phyloP scores from a whole-genome alignment of 1,140 invertebrate species.

The Saccostrea cuccullata region DNA sequence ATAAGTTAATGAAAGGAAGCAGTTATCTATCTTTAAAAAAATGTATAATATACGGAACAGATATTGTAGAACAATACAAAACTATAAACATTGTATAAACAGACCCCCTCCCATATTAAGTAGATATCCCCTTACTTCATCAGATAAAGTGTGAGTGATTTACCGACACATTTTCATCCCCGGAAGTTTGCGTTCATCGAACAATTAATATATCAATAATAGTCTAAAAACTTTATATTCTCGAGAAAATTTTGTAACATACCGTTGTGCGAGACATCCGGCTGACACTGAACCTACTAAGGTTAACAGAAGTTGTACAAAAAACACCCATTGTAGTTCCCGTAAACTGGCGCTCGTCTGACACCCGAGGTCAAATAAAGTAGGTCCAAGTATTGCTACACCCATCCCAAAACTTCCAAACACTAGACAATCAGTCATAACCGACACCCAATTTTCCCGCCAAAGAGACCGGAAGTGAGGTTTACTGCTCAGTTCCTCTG shows the following conservation, averaged over 20 bases:
- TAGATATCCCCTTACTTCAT: too few species aligned
- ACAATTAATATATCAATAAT: too few species aligned
- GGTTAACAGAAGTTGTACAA: constrained; percentile 80
- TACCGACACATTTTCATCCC: too few species aligned
- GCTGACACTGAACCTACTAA: constrained; percentile 79
- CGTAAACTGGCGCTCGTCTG: constrained; percentile 78
- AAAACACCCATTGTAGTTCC: constrained; percentile 81
- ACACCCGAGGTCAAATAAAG: constrained; percentile 80
- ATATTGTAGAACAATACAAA: too few species aligned
- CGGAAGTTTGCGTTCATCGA: too few species aligned
- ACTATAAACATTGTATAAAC: too few species aligned
- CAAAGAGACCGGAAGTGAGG: constrained; percentile 76
- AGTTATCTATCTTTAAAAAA: too few species aligned
- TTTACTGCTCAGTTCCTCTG: constrained; percentile 57
- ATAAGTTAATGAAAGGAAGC: too few species aligned
- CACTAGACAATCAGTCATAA: constrained; percentile 78
- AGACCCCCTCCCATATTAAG: too few species aligned
- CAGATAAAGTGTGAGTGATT: too few species aligned
- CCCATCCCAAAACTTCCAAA: constrained; percentile 81
- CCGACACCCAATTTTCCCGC: constrained; percentile 77
- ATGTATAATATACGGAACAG: too few species aligned
- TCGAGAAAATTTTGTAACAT: constrained; percentile 52
- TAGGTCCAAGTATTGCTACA: constrained; percentile 80
- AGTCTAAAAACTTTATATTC: too few species aligned
- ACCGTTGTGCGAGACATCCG: constrained; percentile 79